These are phyloP conservation scores for Dinocampus coccinellae DNA, from an alignment of 2,888 invertebrate genomes.

Conservation along the genomic window DNA sequence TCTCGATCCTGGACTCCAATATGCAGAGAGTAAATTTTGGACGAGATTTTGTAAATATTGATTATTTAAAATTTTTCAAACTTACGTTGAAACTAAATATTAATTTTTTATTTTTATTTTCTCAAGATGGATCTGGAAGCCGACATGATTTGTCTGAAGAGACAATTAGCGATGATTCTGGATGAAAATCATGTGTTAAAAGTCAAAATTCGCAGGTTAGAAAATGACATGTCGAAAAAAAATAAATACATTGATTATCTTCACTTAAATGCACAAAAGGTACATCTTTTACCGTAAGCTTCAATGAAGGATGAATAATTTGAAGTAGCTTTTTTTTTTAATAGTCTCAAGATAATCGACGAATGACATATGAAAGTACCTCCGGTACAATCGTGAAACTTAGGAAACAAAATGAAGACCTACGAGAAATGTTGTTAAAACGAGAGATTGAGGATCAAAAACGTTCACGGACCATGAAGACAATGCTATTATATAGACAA, in stretches of 20 bases:
- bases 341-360: slow-evolving; percentile 30
- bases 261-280: slow-evolving; percentile 34
- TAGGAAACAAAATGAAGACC: slow-evolving; percentile 39
- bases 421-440: slow-evolving; percentile 39
- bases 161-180: slow-evolving; percentile 48
- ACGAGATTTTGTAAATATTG: slow-evolving; percentile 3
- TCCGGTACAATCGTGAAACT: slow-evolving; percentile 35
- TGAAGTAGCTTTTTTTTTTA: neutral
- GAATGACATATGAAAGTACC: slow-evolving; percentile 34
- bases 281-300: neutral
- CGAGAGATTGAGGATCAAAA: slow-evolving; percentile 37
- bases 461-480: slow-evolving; percentile 39
- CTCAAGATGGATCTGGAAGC: slow-evolving; percentile 54
- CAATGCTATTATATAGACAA: slow-evolving; percentile 39
- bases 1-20: neutral
- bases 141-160: slow-evolving; percentile 54
- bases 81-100: neutral
- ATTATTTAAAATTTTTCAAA: neutral
- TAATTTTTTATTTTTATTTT: neutral
- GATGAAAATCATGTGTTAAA: slow-evolving; percentile 58
- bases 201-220: slow-evolving; percentile 57
- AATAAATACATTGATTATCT: slow-evolving; percentile 56
- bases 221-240: slow-evolving; percentile 55
- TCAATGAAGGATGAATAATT: neutral
- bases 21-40: slow-evolving; percentile 19